These are phyloP conservation scores for Okapia johnstoni DNA, from an alignment of 2,113 vertebrate genomes.

Conservation along the genomic window DNA sequence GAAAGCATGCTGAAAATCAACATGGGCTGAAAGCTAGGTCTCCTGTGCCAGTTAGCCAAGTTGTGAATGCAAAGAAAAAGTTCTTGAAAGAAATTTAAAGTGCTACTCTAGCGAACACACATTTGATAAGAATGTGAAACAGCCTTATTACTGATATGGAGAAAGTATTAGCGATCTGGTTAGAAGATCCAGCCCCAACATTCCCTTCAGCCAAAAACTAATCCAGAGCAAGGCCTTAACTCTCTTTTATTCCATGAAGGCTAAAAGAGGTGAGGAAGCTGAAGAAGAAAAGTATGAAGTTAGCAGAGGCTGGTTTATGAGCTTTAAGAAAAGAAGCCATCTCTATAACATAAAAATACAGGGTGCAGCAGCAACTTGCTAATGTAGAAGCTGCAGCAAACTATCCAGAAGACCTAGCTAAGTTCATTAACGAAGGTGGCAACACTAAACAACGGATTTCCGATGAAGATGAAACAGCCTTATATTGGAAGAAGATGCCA, in stretches of 20 bases:
- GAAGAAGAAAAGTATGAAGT: neutral
- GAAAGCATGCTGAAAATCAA: neutral
- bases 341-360: neutral
- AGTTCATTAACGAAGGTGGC: neutral
- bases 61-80: neutral
- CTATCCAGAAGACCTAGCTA: neutral
- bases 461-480: neutral
- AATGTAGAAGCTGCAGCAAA: neutral
- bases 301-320: neutral
- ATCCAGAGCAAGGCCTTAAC: neutral
- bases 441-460: neutral
- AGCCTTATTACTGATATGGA: neutral
- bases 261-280: neutral
- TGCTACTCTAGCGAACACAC: neutral
- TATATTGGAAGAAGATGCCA: neutral
- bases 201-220: neutral
- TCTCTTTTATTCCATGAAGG: neutral
- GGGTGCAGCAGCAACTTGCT: neutral
- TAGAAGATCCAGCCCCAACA: neutral
- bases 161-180: neutral
- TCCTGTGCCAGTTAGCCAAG: neutral
- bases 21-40: neutral
- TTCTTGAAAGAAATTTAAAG: neutral
- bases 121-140: neutral
- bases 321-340: neutral